Percentiles rank a stretch among this genome's conserved stretches.
Evolutionary conservation across 2,797 vertebrate species (phyloP).

Genomic region (Peromyscus attwateri): DNA sequence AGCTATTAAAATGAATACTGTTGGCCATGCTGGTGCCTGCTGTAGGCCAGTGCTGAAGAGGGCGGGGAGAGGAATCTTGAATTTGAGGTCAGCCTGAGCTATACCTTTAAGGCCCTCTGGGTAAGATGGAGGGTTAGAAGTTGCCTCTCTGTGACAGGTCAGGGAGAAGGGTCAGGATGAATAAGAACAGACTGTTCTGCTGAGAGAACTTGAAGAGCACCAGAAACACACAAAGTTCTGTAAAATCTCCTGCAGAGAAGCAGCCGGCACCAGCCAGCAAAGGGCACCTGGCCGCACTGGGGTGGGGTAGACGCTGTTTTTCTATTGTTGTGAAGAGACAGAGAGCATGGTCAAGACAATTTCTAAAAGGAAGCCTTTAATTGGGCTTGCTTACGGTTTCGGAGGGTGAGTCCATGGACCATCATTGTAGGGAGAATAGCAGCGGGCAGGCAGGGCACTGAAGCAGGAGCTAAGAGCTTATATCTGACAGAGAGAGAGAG

Average conservation of each 20-base stretch:
- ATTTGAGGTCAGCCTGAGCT: background rate
- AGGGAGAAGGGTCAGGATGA: background rate
- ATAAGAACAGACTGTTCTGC: background rate
- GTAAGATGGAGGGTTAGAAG: background rate
- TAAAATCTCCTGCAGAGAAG: background rate
- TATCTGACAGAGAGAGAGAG: background rate
- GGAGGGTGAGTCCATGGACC: background rate
- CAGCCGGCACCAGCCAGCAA: background rate
- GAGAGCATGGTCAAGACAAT: no score
- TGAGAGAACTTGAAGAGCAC: background rate
- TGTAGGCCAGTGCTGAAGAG: background rate
- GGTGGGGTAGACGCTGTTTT: background rate
- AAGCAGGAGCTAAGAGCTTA: background rate
- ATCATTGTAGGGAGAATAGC: background rate
- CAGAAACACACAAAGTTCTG: background rate
- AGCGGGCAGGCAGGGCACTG: background rate
- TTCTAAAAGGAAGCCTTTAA: background rate
- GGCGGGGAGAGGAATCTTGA: background rate
- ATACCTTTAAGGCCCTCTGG: background rate
- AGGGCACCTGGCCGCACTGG: background rate
- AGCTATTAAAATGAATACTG: constrained; percentile 34
- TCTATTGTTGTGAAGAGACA: background rate
- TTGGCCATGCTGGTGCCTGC: background rate
- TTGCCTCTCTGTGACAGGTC: background rate
- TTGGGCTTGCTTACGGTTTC: background rate